Base-by-base conservation (phyloP, 2,888 invertebrate genomes). In the Synanthedon tipuliformis region DNA sequence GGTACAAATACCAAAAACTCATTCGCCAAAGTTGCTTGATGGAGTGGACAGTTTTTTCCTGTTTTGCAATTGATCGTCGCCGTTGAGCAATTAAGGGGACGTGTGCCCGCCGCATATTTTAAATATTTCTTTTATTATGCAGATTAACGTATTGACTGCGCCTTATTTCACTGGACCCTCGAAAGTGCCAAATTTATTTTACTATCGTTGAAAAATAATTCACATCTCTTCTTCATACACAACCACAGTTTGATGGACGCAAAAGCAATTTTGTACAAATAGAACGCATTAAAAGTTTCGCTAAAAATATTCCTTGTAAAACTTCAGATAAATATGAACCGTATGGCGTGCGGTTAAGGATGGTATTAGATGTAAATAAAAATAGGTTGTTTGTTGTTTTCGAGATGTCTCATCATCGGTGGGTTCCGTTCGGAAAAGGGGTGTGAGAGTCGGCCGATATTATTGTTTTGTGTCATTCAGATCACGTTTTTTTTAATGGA, bases 41-140 rank as follows among this genome's bases (percentile, higher is more conserved):
- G 71, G 78, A 83, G 73, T 78, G 83, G 78, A 80, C 80, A 74
- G 73, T 76, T 82, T 83, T 82, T 83, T 80, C 75, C 71, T 75
- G 74, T 82, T 82, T 81, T 67, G 81, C 84, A 81, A 85, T 83
- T 80, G 83, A 86, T 84, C 81, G 68, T 66, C 61, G 75, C 76
- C 79, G 71, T 73, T 69, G 67, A 73, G 72, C 80, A 84, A 84
- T 85, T 82, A 85, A 83, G 72, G 74, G 69, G 41, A 52, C 49
- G 68, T 69, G 70, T 72, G 62, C 62, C 64, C 64, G 73, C 67
- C 75, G 77, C 78, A 80, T 81, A 81, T 81, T 84, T 82, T 73
- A 80, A 80, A 72, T 71, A 73, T 77, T 75, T 68, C 80, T 78
- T 78, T 85, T 83, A 79, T 84, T 77, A 86, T 86, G 86, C 76